Percentiles rank a stretch among this genome's conserved stretches.
Conservation (phyloP, 1,140 invertebrate genomes). For the Drosophila nigrodunni region DNA sequence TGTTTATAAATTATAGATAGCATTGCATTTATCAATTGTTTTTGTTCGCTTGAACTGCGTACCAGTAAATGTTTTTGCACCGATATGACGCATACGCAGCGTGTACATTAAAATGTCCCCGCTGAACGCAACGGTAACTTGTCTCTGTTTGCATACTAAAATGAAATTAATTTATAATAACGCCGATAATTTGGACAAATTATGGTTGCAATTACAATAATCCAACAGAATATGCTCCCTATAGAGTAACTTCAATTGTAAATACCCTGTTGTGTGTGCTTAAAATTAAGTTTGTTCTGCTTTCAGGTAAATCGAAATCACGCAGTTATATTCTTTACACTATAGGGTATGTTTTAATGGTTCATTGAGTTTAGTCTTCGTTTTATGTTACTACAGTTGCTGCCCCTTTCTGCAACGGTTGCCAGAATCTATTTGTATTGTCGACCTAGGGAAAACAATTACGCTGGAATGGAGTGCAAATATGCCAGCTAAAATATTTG, state of each 20-base stretch:
- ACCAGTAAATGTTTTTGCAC: slow-evolving; percentile 37
- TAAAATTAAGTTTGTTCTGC: neutral
- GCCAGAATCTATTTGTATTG: slow-evolving; percentile 71
- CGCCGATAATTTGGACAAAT: slow-evolving; percentile 78
- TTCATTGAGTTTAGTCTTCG: neutral
- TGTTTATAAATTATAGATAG: slow-evolving; percentile 66
- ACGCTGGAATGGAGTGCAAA: slow-evolving; percentile 69
- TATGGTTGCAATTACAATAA: slow-evolving; percentile 71
- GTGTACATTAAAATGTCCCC: slow-evolving; percentile 38
- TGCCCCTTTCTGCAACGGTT: slow-evolving; percentile 48
- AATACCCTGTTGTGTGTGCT: slow-evolving; percentile 2
- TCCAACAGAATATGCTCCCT: slow-evolving; percentile 2
- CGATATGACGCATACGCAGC: slow-evolving; percentile 72
- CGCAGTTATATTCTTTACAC: no score
- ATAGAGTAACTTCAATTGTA: neutral
- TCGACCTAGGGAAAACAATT: slow-evolving; percentile 73
- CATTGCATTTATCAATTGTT: slow-evolving; percentile 58
- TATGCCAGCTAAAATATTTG: slow-evolving; percentile 74
- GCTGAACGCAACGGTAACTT: neutral
- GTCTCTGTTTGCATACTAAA: slow-evolving; percentile 14
- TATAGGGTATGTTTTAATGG: slow-evolving; percentile 11
- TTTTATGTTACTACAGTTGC: slow-evolving; percentile 26
- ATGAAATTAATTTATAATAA: slow-evolving; percentile 72
- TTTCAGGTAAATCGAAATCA: neutral
- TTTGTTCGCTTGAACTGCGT: slow-evolving; percentile 14